Evolutionary conservation across 2,797 vertebrate genomes (phyloP).

Genomic region (Botia kubotai): DNA sequence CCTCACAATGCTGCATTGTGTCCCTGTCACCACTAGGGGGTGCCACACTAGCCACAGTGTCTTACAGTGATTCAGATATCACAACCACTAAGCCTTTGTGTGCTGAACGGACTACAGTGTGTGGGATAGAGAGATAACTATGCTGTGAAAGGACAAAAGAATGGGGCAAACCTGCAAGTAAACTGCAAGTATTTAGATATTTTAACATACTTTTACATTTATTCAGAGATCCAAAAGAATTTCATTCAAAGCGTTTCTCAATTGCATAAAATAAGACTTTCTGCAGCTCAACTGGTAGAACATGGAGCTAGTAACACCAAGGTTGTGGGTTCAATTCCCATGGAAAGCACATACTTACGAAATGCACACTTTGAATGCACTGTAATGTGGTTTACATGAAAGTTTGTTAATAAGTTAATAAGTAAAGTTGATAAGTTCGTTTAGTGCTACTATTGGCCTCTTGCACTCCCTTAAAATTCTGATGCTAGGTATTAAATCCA

Average conservation of each 20-base stretch:
- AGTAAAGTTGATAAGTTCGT: not conserved
- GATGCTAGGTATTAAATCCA: constrained; percentile 12
- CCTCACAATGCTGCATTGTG: constrained; percentile 7
- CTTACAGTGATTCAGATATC: not conserved
- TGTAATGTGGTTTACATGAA: not conserved
- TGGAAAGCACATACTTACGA: too few relatives aligned
- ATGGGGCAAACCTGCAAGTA: constrained; percentile 6
- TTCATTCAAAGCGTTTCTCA: too few relatives aligned
- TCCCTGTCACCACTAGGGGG: constrained; percentile 44
- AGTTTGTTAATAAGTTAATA: too few relatives aligned
- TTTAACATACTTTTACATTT: not conserved
- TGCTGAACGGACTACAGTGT: constrained; percentile 12
- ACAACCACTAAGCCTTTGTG: constrained; percentile 39
- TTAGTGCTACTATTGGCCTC: not conserved
- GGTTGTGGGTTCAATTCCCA: too few relatives aligned
- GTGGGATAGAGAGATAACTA: constrained; percentile 4
- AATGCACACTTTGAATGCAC: not conserved
- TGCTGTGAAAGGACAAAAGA: constrained; percentile 41
- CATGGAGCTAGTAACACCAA: too few relatives aligned
- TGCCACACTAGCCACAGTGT: constrained; percentile 39
- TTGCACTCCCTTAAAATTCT: not conserved
- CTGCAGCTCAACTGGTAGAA: too few relatives aligned
- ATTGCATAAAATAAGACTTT: too few relatives aligned
- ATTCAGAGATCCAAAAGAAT: too few relatives aligned
- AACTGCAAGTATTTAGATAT: not conserved